Evolutionary conservation across 2,888 invertebrate species (phyloP).

Genomic region (Chrysina gloriosa): DNA sequence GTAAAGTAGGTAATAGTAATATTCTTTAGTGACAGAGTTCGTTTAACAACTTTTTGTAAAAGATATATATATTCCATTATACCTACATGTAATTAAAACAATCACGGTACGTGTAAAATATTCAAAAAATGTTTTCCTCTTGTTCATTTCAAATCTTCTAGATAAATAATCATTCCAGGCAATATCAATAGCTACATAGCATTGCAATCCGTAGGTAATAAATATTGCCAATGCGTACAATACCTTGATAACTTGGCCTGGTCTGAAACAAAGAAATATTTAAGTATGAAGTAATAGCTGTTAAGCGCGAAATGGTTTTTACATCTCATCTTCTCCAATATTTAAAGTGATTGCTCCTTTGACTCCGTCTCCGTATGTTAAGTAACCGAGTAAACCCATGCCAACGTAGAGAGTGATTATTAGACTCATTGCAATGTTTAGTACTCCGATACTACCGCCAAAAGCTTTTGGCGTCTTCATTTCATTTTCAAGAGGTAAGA

Average conservation of each 20-base stretch:
- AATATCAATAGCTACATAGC: slow-evolving; percentile 95
- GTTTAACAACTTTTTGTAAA: neutral
- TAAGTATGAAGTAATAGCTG: neutral
- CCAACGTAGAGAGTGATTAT: slow-evolving; percentile 88
- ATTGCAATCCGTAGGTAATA: slow-evolving; percentile 92
- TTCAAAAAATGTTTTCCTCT: slow-evolving; percentile 76
- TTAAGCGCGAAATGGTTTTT: slow-evolving; percentile 61
- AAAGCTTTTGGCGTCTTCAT: slow-evolving; percentile 90
- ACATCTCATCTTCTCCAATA: slow-evolving; percentile 76
- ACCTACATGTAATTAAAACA: slow-evolving; percentile 89
- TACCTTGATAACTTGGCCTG: slow-evolving; percentile 78
- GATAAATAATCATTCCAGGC: slow-evolving; percentile 85
- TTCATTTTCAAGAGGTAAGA: slow-evolving; percentile 92
- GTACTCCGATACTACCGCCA: slow-evolving; percentile 82
- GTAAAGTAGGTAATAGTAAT: too few relatives aligned
- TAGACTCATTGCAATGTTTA: slow-evolving; percentile 85
- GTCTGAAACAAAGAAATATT: slow-evolving; percentile 63
- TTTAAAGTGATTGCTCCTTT: slow-evolving; percentile 89
- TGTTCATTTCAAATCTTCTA: slow-evolving; percentile 71
- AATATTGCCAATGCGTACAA: slow-evolving; percentile 85
- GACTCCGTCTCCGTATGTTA: slow-evolving; percentile 80
- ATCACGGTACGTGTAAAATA: slow-evolving; percentile 81
- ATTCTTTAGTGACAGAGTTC: too few relatives aligned
- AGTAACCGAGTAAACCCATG: slow-evolving; percentile 92
- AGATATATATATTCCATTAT: too few relatives aligned